phyloP scores from a whole-genome alignment of 2,797 vertebrate species.

The Neosilurus hyrtlii region DNA sequence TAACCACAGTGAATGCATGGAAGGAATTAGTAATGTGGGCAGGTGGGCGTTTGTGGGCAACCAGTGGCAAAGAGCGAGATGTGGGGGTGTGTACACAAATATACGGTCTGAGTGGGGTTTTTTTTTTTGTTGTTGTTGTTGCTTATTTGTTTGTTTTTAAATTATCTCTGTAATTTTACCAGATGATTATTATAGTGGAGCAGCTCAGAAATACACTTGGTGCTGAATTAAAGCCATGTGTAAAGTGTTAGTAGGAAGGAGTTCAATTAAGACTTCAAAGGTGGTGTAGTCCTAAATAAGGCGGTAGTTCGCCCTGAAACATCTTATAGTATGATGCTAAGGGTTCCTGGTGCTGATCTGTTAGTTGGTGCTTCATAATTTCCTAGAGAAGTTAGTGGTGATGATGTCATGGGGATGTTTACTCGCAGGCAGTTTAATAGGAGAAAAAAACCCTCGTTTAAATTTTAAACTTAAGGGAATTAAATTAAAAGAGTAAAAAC shows the following conservation, averaged over 20 bases:
- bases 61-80: slow-evolving; percentile 17
- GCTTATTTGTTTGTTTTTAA: background rate
- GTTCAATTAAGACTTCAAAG: background rate
- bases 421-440: background rate
- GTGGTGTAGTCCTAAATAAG: background rate
- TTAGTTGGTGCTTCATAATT: background rate
- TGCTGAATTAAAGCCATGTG: background rate
- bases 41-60: slow-evolving; percentile 33
- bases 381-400: background rate
- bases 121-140: background rate
- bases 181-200: background rate
- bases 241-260: background rate
- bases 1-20: slow-evolving; percentile 33
- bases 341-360: background rate
- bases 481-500: background rate
- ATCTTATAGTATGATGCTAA: too few relatives aligned
- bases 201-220: background rate
- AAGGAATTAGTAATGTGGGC: slow-evolving; percentile 41
- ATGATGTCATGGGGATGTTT: background rate
- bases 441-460: background rate
- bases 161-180: background rate
- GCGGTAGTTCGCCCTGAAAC: background rate
- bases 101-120: background rate
- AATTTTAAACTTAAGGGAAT: background rate
- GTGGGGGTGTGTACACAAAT: slow-evolving; percentile 18